A percentile compares a stretch with the other conserved stretches of the same genome.
phyloP scores from a whole-genome alignment of 1,140 invertebrate species.

The Metopolophium dirhodum region DNA sequence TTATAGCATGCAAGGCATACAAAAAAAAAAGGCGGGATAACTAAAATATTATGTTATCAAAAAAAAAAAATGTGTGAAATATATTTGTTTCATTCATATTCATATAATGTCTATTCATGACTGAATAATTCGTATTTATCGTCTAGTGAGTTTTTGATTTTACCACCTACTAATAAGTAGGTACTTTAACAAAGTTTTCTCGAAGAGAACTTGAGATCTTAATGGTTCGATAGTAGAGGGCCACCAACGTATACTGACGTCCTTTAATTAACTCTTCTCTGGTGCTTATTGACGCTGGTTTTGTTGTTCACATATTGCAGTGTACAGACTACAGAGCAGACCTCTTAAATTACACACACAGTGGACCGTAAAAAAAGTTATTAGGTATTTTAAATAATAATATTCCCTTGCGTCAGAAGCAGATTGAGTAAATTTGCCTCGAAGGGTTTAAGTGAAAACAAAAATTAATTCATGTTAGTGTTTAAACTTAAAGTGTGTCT shows the following conservation, averaged over 20 bases:
- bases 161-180: not conserved
- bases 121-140: not conserved
- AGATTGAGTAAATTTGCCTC: constrained; percentile 32
- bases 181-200: not conserved
- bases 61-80: not conserved
- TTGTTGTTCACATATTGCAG: not conserved
- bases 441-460: constrained; percentile 24
- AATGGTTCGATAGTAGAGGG: no score
- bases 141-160: not conserved
- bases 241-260: not conserved
- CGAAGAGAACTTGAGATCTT: not conserved
- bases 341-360: not conserved
- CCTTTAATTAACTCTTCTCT: not conserved
- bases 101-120: not conserved
- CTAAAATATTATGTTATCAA: not conserved
- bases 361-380: not conserved
- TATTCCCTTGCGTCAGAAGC: not conserved
- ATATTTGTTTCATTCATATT: not conserved
- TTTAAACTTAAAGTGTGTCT: constrained; percentile 23
- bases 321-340: not conserved
- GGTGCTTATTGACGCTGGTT: not conserved
- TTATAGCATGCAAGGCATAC: not conserved
- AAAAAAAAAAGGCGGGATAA: not conserved
- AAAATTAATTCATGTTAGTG: constrained; percentile 5
- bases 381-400: no score